Conservation (phyloP, 1,140 invertebrate species). For the Pogonognathellus flavescens region DNA sequence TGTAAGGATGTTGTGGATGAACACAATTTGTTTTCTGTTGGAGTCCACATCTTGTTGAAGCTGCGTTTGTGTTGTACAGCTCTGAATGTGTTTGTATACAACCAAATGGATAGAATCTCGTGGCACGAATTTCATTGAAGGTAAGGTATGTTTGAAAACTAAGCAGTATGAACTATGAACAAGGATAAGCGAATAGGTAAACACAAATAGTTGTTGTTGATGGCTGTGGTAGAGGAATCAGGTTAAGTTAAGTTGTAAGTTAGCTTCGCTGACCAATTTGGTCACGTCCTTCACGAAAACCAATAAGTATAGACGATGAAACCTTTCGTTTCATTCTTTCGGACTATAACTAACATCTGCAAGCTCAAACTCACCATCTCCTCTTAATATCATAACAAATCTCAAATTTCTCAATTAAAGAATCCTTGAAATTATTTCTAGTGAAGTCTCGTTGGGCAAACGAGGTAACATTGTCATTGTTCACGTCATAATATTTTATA, state of each 20-base stretch:
- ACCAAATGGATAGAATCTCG: too few species aligned
- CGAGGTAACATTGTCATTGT: too few species aligned
- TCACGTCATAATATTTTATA: too few species aligned
- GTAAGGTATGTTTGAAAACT: neutral
- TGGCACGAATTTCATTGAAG: constrained; percentile 16
- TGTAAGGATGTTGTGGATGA: too few species aligned
- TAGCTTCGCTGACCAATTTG: constrained; percentile 27
- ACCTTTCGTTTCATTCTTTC: neutral
- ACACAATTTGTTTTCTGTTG: too few species aligned
- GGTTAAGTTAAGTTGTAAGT: constrained; percentile 26
- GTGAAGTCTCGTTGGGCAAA: too few species aligned
- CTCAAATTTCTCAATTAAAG: too few species aligned
- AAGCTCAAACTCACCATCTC: neutral
- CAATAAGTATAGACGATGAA: neutral
- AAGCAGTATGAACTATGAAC: neutral
- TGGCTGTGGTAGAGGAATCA: neutral
- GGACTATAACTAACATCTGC: neutral
- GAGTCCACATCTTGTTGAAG: too few species aligned
- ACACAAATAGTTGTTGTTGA: constrained; percentile 14
- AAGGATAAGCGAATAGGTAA: neutral
- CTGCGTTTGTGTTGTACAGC: too few species aligned
- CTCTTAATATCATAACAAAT: neutral
- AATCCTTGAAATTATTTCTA: too few species aligned
- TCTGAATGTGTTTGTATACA: too few species aligned
- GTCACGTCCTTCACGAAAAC: constrained; percentile 35